These are phyloP conservation scores for Venustaconcha ellipsiformis DNA, from an alignment of 1,140 invertebrate genomes.

Conservation along the genomic window DNA sequence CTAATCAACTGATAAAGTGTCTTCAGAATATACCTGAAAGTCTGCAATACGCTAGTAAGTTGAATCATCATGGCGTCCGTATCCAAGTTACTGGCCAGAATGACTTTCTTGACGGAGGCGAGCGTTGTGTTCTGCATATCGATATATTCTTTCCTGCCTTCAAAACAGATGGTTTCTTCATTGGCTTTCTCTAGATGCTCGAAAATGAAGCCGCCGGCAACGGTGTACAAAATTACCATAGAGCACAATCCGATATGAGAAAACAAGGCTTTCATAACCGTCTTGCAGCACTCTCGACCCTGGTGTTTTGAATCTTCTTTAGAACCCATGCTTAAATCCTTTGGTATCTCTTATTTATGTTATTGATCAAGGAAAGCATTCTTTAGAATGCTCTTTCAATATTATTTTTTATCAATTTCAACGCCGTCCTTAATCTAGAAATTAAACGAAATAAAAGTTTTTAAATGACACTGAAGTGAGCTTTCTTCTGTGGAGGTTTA, in stretches of 20 bases:
- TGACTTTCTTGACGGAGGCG: slow-evolving; percentile 36
- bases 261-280: slow-evolving; percentile 92
- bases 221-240: slow-evolving; percentile 92
- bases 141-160: slow-evolving; percentile 48
- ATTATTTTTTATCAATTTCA: too few species aligned
- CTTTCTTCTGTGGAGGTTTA: too few species aligned
- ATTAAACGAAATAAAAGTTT: too few species aligned
- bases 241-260: slow-evolving; percentile 94
- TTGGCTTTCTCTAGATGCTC: slow-evolving; percentile 86
- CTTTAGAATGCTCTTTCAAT: too few species aligned
- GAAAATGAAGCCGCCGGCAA: slow-evolving; percentile 93
- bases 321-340: slow-evolving; percentile 9
- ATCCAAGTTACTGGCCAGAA: slow-evolving; percentile 41
- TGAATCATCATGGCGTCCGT: slow-evolving; percentile 41
- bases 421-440: too few species aligned
- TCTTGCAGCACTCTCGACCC: slow-evolving; percentile 75
- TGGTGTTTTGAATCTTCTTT: slow-evolving; percentile 4
- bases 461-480: too few species aligned
- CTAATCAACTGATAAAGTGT: too few species aligned
- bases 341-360: not conserved
- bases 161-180: slow-evolving; percentile 67
- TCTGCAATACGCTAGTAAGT: slow-evolving; percentile 47
- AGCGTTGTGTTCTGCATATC: slow-evolving; percentile 55
- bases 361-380: too few species aligned
- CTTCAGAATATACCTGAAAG: too few species aligned